Evolutionary conservation across 2,797 vertebrate species (phyloP).

Genomic region (Centropyge bicolor): DNA sequence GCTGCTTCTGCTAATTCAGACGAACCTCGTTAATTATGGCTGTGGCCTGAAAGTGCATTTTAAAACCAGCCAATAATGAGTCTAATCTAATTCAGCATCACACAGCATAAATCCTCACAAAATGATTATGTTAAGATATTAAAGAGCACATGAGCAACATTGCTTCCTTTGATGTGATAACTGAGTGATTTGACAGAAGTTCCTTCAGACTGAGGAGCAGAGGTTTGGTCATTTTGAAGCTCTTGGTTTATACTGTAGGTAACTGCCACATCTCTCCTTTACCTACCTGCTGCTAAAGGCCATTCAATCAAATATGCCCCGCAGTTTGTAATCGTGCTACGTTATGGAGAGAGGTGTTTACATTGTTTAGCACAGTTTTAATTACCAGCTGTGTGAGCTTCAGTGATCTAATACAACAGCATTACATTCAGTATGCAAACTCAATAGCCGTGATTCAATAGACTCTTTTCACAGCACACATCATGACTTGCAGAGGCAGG

Average conservation of each 20-base stretch:
- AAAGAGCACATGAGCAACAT: not conserved
- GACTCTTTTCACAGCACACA: not conserved
- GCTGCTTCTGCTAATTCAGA: conserved; percentile 15
- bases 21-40: conserved; percentile 14
- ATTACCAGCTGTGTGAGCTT: conserved; percentile 1
- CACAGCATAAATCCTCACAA: not conserved
- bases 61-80: conserved; percentile 10
- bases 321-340: conserved; percentile 1
- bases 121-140: conserved; percentile 4
- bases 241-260: not conserved
- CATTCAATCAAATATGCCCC: not conserved
- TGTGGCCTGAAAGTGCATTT: conserved; percentile 1
- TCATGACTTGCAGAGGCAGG: not conserved
- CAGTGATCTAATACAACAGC: not conserved
- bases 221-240: not conserved
- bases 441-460: not conserved
- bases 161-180: not conserved
- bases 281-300: conserved; percentile 1
- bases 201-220: not conserved
- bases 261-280: not conserved
- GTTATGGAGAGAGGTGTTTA: not conserved
- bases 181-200: not conserved
- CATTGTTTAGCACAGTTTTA: not conserved
- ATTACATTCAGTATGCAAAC: not conserved
- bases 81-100: conserved; percentile 6